Base-by-base conservation (phyloP, 1,140 invertebrate species). In the Zaprionus taronus region DNA sequence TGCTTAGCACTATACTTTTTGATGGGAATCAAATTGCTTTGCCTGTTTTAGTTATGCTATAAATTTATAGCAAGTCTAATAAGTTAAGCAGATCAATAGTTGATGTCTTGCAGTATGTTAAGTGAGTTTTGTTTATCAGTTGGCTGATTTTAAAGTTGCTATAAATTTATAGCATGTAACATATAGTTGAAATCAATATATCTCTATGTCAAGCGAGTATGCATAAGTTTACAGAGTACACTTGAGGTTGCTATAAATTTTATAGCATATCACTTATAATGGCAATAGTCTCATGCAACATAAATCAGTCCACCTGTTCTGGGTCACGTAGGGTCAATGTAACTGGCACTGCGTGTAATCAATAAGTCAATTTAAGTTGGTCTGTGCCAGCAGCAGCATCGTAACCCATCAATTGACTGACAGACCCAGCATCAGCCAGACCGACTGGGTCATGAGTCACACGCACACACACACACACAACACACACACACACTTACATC, bases 391-490 rank as follows among this genome's bases (percentile, higher is more conserved):
- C 28, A 47, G 55, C 47, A 47, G 44, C 49, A 47, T 44, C 53
- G 22, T 28, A 22, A 53, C 72, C 28, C 47, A 55, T 68, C 36
- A 58, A 62, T 26, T 22, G 72, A 56, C 14, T 41, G 66, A 66
- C 38, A 38, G 38, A 1, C 6, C 26, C 26, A 28, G 6, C 26
- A 6, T 1, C 5, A 44, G 62, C 28, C 24, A 15, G 70, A 28
- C 17, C 24, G 73, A 76, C 68, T 76, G 73, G 73, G 74, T 77
- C 74, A 77, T 77, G 74, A 72, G 69, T 72, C 74, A 72, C 47
- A 44, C 38, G 34, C 15, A 53, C 69, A 26, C 14, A 4, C 24
- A 26, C 22, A 28, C 24, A 70, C 26, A 66, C n/a, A n/a, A n/a
- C n/a, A n/a, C 15, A 55, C 14, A 28, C 22, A 55, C 22, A 24